Evolutionary conservation across 2,113 vertebrate species (phyloP), one percentile per base, ranked within the genome.

Genomic region (Nipponia nippon): DNA sequence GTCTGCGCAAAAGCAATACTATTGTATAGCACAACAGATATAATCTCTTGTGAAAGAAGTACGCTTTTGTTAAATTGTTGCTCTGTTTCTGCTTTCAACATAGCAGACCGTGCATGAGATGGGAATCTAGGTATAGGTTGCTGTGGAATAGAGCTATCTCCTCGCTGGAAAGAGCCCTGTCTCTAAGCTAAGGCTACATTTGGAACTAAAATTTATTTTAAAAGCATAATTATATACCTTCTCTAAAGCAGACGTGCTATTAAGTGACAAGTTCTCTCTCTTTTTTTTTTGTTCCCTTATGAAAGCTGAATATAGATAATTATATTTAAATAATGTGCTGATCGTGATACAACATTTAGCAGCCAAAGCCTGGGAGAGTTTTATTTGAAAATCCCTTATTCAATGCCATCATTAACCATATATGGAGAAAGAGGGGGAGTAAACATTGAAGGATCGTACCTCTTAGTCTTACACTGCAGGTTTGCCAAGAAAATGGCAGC

Each of bases 251-350:
- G 86, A 90, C 90, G 29, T 83, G 52, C 63, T 95, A 89, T 93
- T 97, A 96, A 96, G 93, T 96, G 89, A 93, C 92, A 90, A 78
- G 76, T 81, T 94, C 29, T 89, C 19, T 30, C 14, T 55, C 7
- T 29, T 9, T 34, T 16, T 59, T 89, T 90, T 85, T 83, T 90
- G 25, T 95, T 89, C 86, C 42, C 30, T 78, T 89, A 65, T 84
- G 72, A 94, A 95, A 90, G 83, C 83, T 95, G 90, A 96, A 87
- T 95, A 91, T 96, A 91, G 90, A 67, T 97, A 93, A 97, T 97
- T 95, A 56, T 59, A 84, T 97, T 93, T 91, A 93, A 93, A 87
- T 96, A 93, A 82, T 61, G 67, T 84, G 72, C 83, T 93, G 91
- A 89, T 95, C 83, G 30, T 95, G 97, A 95, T 93, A 69, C 90